Base-by-base conservation (phyloP, 2,888 invertebrate genomes). In the Sarcophaga rosellei region DNA sequence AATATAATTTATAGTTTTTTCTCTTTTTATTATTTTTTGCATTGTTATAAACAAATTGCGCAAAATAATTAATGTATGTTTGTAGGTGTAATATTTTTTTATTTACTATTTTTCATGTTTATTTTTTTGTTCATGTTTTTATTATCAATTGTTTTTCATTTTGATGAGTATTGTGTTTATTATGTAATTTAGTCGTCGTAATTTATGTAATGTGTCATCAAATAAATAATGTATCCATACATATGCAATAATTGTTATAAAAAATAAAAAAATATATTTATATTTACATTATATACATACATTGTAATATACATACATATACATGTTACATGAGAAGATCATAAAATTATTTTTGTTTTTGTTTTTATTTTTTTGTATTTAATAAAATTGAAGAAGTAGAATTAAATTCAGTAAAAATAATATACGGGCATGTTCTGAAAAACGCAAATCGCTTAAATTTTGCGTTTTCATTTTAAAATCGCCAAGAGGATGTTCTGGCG, bases 51-150 rank as follows among this genome's bases (percentile, higher is more conserved):
- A 53, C 17, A 53, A 53, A 53, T 53, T 53, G 17, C 3, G 4
- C 4, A 53, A 53, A 53, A 53, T 53, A 53, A 53, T 15, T 53
- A 53, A 15, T 53, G 53, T 53, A 15, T 53, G 15, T 11, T 47
- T 17, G 53, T 53, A 53, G 17, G 3, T 4, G 17, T 53, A 53
- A 15, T 53, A 15, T 53, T 15, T 15, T 53, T 35, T 35, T 35
- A 35, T 35, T 35, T 35, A 35, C 35, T 35, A 35, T 35, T 35
- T 35, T 35, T 8, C 35, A 35, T 35, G 8, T 35, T 35, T 76
- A 23, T 76, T 78, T n/a, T 74, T 83, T 75, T 66, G 70, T 85
- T 83, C 80, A 87, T 88, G 84, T 68, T 62, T 88, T 90, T 87
- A 90, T 89, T 89, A 88, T 25, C 44, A 57, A 75, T 62, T 53